Base-by-base conservation (phyloP, 2,797 vertebrate genomes). In the Eupleurogrammus muticus region DNA sequence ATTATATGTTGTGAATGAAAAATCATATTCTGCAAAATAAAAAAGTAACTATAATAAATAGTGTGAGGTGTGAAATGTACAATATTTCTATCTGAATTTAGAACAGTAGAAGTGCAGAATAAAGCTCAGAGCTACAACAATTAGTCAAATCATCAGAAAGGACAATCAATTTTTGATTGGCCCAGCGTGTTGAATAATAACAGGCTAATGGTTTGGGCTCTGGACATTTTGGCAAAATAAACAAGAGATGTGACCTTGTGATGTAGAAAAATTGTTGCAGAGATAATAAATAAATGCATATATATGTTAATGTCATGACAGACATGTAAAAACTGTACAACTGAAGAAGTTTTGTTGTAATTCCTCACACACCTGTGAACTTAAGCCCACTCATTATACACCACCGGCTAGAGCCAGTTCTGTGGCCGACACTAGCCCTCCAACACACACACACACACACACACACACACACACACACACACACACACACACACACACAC, bases 321-420 rank as follows among this genome's bases (percentile, higher is more conserved):
- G 51, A 69, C 20, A 28, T 6, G 3, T 2, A 2, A 21, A n/a
- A 48, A 23, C 36, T 19, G 63, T 9, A 40, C 10, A 8, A 5
- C 28, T 35, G 4, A 65, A 57, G 24, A 0, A 6, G 11, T 28
- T 34, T 28, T 4, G 14, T 5, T 35, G 5, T 57, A 21, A 83
- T 75, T 73, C 48, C 49, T 73, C 8, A 54, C 21, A 64, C 24
- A 66, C 68, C 32, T 8, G 16, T 70, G 52, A 67, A 70, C 38
- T 44, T 57, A 21, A 87, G 66, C 20, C 38, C 11, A 5, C 57
- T 66, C 70, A 53, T 58, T 36, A n/a, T n/a, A n/a, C 34, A 59
- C 28, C 21, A 32, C 42, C 5, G 8, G 32, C 66, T 32, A n/a
- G 46, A 38, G 34, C 28, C 35, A 32, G 44, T 34, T 53, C 34